Base-by-base conservation (phyloP, 2,113 vertebrate genomes). In the Capricornis sumatraensis region DNA sequence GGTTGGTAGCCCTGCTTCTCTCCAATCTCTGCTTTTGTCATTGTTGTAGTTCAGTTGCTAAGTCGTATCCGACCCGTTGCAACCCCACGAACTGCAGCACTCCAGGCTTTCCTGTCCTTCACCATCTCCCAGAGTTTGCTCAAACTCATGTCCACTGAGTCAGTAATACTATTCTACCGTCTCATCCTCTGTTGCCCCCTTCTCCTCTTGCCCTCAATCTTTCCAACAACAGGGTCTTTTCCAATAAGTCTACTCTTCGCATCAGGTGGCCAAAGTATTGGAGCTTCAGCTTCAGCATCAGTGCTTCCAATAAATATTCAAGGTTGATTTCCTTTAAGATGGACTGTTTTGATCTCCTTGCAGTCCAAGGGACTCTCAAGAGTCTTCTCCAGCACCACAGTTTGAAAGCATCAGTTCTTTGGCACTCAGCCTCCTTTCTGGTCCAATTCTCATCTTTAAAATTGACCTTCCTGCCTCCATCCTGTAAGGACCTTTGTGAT, bases 51-150 rank as follows among this genome's bases (percentile, higher is more conserved):
- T 71, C 19, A 71, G 21, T 23, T 71, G 19, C n/a, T 71, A 71
- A 40, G 67, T 40, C 2, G 0, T 71, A 40, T 71, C 19, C 0
- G 0, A 71, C 10, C 36, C 21, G 1, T 40, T 40, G n/a, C n/a
- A 23, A 23, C 19, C 67, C 67, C 67, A 40, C 0, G 5, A 74
- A 40, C 19, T 13, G n/a, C 10, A 40, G 67, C 67, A 74, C n/a
- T 13, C 67, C 19, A 74, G n/a, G 67, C 19, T 74, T 40, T 36
- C 67, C 67, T 74, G 67, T 74, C 67, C n/a, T 40, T 74, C 19
- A 74, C n/a, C 40, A 12, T 40, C 21, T 74, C n/a, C 67, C 67
- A 74, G 67, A 71, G 67, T 40, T 23, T 23, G 67, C 9, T 13
- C n/a, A 74, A 40, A 23, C 19, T 74, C n/a, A 74, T 23, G 67